phyloP scores from a whole-genome alignment of 2,888 invertebrate genomes.

The Stictocephala bisonia region DNA sequence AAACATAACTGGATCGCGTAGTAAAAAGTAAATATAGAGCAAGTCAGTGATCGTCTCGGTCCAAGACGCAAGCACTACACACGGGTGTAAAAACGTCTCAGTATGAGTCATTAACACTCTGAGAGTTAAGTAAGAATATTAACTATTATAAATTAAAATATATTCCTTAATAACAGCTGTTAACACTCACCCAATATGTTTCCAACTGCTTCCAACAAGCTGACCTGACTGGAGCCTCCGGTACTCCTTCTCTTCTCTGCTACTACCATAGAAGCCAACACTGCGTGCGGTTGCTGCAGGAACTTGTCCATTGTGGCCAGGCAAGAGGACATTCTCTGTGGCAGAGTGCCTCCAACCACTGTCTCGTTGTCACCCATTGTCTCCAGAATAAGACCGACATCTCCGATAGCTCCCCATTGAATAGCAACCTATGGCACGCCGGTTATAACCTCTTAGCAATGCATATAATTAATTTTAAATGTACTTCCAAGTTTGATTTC shows the following conservation, averaged over 20 bases:
- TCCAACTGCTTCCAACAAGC: conserved; percentile 82
- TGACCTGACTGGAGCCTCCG: conserved; percentile 68
- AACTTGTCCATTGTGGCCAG: conserved; percentile 88
- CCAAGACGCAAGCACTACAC: too few species aligned
- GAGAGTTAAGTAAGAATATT: too few species aligned
- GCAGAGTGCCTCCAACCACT: conserved; percentile 94
- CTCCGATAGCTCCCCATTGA: conserved; percentile 99
- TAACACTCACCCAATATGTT: conserved; percentile 79
- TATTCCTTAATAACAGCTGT: too few species aligned
- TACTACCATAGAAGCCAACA: conserved; percentile 84
- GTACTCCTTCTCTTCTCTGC: conserved; percentile 83
- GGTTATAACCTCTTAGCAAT: too few species aligned
- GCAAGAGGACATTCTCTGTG: conserved; percentile 96
- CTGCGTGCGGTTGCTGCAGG: conserved; percentile 88
- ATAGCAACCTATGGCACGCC: conserved; percentile 73
- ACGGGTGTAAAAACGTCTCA: too few species aligned
- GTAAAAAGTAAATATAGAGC: too few species aligned
- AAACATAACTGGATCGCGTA: too few species aligned
- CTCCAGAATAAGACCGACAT: conserved; percentile 93
- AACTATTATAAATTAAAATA: too few species aligned
- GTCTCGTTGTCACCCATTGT: conserved; percentile 91
- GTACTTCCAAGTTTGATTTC: too few species aligned
- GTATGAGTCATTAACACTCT: too few species aligned
- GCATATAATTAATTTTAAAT: too few species aligned
- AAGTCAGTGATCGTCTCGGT: too few species aligned